phyloP scores from a whole-genome alignment of 2,888 invertebrate genomes.

The Corythucha ciliata region DNA sequence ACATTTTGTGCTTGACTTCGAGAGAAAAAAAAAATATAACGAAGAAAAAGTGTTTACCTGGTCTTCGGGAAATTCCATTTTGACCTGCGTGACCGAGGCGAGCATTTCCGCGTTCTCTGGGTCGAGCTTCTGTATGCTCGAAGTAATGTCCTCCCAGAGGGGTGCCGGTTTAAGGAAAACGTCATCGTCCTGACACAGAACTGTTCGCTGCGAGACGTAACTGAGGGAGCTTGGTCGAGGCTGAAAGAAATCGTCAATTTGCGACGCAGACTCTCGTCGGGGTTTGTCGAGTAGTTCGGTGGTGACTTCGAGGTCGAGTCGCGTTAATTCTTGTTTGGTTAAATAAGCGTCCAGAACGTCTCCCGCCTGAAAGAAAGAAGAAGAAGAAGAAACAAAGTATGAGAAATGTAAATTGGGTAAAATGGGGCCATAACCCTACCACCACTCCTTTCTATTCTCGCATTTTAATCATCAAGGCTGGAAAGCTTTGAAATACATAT shows the following conservation, averaged over 20 bases:
- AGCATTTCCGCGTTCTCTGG: constrained; percentile 84
- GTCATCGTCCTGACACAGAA: constrained; percentile 55
- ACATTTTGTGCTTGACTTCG: too few species aligned
- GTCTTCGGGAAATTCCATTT: constrained; percentile 70
- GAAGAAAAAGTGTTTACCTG: constrained; percentile 80
- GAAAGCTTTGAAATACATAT: too few species aligned
- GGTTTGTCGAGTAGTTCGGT: constrained; percentile 42
- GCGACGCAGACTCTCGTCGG: constrained; percentile 51
- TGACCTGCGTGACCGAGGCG: constrained; percentile 51
- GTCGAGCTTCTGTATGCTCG: constrained; percentile 81
- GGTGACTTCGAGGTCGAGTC: constrained; percentile 49
- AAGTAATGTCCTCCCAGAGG: constrained; percentile 85
- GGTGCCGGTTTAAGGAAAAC: constrained; percentile 77
- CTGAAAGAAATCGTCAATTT: constrained; percentile 59
- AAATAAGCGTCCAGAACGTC: constrained; percentile 65
- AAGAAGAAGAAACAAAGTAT: neutral
- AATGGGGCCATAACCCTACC: too few species aligned
- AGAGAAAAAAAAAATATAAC: too few species aligned
- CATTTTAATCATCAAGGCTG: too few species aligned
- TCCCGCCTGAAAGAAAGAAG: constrained; percentile 41
- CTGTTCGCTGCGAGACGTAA: constrained; percentile 48
- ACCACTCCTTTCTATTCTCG: too few species aligned
- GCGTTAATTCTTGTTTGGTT: constrained; percentile 64
- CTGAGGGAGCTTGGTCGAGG: constrained; percentile 46
- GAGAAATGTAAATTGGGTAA: too few species aligned